Conservation (phyloP, 2,797 vertebrate genomes). For the Cryptoblepharus egeriae region DNA sequence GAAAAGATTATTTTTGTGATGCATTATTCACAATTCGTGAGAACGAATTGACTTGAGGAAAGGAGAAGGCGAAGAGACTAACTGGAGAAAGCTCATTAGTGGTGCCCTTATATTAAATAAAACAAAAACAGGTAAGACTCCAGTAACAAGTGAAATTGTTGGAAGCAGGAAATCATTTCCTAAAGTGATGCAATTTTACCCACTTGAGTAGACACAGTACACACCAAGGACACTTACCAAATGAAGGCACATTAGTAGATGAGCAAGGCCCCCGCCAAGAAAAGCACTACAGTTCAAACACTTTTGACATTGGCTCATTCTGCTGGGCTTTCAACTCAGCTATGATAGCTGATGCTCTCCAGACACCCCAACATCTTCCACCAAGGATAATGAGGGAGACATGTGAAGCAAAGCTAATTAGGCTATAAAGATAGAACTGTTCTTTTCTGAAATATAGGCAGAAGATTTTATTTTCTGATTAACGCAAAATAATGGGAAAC, state of each 20-base stretch:
- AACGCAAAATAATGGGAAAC: background rate
- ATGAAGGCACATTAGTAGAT: background rate
- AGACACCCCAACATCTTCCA: background rate
- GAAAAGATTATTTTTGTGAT: background rate
- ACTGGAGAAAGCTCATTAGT: constrained; percentile 7
- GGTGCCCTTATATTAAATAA: background rate
- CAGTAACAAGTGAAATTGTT: background rate
- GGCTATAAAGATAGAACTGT: background rate
- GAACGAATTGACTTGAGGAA: background rate
- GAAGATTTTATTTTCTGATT: constrained; percentile 1
- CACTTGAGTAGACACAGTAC: background rate
- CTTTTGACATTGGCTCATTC: background rate
- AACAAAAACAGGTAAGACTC: background rate
- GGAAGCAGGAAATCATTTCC: background rate
- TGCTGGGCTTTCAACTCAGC: background rate
- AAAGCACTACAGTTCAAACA: background rate
- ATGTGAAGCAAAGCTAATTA: background rate
- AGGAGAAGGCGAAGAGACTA: background rate
- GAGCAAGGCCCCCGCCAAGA: constrained; percentile 3
- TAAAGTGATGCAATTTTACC: background rate
- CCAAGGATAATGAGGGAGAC: background rate
- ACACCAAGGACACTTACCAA: background rate
- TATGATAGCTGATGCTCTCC: background rate
- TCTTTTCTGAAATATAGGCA: background rate
- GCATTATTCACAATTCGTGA: background rate